Evolutionary conservation across 2,797 vertebrate genomes (phyloP).

Genomic region (Chelon labrosus): DNA sequence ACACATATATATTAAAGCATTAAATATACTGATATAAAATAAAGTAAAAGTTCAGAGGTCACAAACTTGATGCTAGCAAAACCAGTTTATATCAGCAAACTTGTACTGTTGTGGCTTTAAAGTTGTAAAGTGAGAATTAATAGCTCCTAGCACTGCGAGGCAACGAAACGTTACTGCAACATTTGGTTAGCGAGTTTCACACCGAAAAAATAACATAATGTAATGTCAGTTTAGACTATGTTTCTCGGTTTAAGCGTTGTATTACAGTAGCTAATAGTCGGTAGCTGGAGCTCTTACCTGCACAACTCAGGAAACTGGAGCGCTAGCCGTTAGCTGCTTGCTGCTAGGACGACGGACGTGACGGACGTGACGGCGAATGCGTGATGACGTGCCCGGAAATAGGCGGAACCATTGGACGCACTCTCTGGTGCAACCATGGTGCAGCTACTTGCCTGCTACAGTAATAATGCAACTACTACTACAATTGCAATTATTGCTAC

Average conservation of each 20-base stretch:
- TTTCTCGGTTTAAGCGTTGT: background rate
- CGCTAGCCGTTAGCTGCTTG: too few species aligned
- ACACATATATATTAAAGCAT: background rate
- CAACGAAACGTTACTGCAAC: background rate
- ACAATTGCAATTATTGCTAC: too few species aligned
- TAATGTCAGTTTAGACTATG: fast-evolving
- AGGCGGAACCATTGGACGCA: slow-evolving; percentile 1
- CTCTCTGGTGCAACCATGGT: too few species aligned
- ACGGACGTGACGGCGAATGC: slow-evolving; percentile 12
- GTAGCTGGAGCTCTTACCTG: slow-evolving; percentile 45
- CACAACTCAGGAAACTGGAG: slow-evolving; percentile 10
- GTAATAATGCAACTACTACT: too few species aligned
- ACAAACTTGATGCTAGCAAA: background rate
- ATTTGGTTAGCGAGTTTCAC: background rate
- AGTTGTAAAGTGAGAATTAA: too few species aligned
- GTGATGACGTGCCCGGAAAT: slow-evolving; percentile 24
- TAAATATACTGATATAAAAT: background rate
- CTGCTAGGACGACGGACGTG: background rate
- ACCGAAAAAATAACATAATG: too few species aligned
- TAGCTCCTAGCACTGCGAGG: background rate
- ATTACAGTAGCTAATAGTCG: background rate
- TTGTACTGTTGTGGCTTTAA: background rate
- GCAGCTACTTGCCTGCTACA: too few species aligned
- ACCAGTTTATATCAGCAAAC: slow-evolving; percentile 5
- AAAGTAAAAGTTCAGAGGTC: background rate